Base-by-base conservation (phyloP, 23 tunicate genomes). In the Styela clava region DNA sequence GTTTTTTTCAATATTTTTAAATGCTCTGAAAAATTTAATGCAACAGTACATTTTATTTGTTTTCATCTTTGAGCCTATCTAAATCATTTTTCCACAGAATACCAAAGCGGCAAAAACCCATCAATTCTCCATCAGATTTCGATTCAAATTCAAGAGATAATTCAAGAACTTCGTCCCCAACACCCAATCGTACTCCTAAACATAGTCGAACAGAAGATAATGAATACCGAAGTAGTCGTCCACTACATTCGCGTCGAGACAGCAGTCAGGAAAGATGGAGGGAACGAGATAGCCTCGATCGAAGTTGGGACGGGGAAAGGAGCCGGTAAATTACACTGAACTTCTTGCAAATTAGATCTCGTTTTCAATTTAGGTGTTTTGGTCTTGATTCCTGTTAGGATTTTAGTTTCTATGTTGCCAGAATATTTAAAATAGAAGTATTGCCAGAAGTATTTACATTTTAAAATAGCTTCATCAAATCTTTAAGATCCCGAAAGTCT, bases 41-140 rank as follows among this genome's bases (percentile, higher is more conserved):
- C 12, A 5, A 44, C 12, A 44, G 9, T 44, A 7, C 12, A 12
- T 44, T 44, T 12, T 44, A 7, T 44, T 7, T 44, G 7, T 44
- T 44, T 29, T 67, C 64, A 0, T 0, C n/a, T 22, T 61, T 61
- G 0, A 0, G 0, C 0, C 64, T 0, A 61, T n/a, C n/a, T n/a
- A n/a, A n/a, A n/a, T 24, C 24, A 69, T 31, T 33, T 23, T 29
- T 62, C 23, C 27, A 3, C 34, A 87, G 92, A 77, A 87, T 87
- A 64, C 92, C 92, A 24, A 87, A 87, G 73, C 81, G 85, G 12
- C 81, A 73, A 37, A 35, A 37, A 29, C 81, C 81, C 16, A 25
- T 72, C 36, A 36, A 52, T 25, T 52, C 81, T 9, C 64, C 81
- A 22, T 22, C 31, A 12, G 62, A 76, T 24, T 29, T 25, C 16